phyloP scores from a whole-genome alignment of 30 jellyfish, hydroid and myxozoan genomes.

The Mastigias papua region DNA sequence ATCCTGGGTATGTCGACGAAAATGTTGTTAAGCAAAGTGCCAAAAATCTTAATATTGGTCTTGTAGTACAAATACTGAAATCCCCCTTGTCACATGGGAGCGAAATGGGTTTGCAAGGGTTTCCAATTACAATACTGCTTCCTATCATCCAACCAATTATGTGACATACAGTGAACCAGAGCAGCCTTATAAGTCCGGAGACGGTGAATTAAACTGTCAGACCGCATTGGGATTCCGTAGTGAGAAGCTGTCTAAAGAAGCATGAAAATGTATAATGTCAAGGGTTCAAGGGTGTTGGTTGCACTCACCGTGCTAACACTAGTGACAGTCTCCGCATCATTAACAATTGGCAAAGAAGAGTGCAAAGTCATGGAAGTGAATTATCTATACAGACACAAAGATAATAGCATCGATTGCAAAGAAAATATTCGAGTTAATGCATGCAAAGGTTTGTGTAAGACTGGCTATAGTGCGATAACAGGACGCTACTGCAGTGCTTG shows the following conservation, averaged over 20 bases:
- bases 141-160: background rate
- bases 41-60: too few relatives aligned
- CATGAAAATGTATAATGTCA: background rate
- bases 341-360: background rate
- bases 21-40: too few relatives aligned
- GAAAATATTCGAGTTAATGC: conserved; percentile 19
- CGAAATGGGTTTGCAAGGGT: too few relatives aligned
- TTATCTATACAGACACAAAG: conserved; percentile 5
- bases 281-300: background rate
- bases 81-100: too few relatives aligned
- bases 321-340: background rate
- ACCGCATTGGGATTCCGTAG: background rate
- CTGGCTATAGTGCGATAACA: background rate
- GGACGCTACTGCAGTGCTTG: conserved; percentile 33
- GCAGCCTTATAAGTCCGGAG: background rate
- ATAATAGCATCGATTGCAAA: conserved; percentile 13
- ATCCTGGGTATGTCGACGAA: too few relatives aligned
- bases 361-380: background rate
- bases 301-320: background rate
- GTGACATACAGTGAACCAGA: background rate
- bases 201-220: conserved; percentile 15
- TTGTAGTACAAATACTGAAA: too few relatives aligned
- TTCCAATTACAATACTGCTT: too few relatives aligned
- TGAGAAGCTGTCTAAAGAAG: background rate
- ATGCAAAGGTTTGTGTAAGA: conserved; percentile 29